phyloP scores from a whole-genome alignment of 2,113 vertebrate genomes.

The Galeopterus variegatus region DNA sequence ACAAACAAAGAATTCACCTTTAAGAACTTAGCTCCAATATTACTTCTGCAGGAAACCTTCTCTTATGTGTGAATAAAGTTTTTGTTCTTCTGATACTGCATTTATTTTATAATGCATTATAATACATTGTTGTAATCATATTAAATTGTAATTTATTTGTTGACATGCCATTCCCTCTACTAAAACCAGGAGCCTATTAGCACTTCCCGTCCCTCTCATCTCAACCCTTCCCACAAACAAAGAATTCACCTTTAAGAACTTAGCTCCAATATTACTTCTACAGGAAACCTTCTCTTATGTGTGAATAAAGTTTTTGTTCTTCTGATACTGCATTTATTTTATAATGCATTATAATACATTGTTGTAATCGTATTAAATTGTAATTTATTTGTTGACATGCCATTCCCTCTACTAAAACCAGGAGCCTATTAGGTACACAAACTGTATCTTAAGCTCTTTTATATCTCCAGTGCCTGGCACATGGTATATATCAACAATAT shows the following conservation, averaged over 20 bases:
- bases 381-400: background rate
- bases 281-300: background rate
- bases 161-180: background rate
- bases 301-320: background rate
- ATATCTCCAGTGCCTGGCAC: background rate
- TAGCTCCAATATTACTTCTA: background rate
- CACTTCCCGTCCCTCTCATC: background rate
- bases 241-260: background rate
- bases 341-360: background rate
- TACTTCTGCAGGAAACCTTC: background rate
- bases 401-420: background rate
- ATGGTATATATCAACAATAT: background rate
- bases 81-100: background rate
- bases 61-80: background rate
- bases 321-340: background rate
- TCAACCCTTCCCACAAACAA: background rate
- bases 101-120: conserved; percentile 7
- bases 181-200: background rate
- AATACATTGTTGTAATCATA: background rate
- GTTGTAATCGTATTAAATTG: background rate
- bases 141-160: conserved; percentile 7
- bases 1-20: background rate
- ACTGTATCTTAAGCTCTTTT: background rate
- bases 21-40: background rate
- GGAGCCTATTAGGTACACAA: background rate